Evolutionary conservation across 1,140 invertebrate species (phyloP).

Genomic region (Theocolax elegans): DNA sequence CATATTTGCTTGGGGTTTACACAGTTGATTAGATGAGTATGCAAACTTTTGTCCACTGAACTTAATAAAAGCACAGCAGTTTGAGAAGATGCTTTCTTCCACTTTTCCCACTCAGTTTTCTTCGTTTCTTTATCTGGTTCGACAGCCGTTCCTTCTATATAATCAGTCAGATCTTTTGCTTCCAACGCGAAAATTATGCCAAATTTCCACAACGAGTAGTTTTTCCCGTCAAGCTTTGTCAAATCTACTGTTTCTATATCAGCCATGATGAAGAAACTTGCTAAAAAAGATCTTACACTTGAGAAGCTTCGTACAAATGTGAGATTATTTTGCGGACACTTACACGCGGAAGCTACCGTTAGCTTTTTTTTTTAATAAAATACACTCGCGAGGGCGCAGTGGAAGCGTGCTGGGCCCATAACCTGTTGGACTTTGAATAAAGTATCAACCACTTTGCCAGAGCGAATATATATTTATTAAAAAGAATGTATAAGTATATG

Average conservation of each 20-base stretch:
- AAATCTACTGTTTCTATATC: slow-evolving; percentile 17
- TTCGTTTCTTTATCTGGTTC: slow-evolving; percentile 3
- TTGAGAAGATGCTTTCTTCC: slow-evolving; percentile 2
- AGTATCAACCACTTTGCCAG: too few relatives aligned
- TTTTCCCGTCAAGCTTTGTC: slow-evolving; percentile 25
- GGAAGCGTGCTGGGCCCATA: too few relatives aligned
- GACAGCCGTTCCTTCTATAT: not conserved
- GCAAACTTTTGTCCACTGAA: not conserved
- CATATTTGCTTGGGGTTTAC: slow-evolving; percentile 20
- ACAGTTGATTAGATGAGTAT: slow-evolving; percentile 19
- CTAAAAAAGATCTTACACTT: too few relatives aligned
- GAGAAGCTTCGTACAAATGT: too few relatives aligned
- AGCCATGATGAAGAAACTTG: slow-evolving; percentile 15
- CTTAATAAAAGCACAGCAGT: not conserved
- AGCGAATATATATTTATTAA: too few relatives aligned
- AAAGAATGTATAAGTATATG: too few relatives aligned
- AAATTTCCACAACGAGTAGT: slow-evolving; percentile 18
- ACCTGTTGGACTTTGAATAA: slow-evolving; percentile 9
- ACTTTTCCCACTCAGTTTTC: too few relatives aligned
- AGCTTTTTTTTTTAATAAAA: too few relatives aligned
- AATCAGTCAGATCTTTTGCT: not conserved
- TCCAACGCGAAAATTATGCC: not conserved
- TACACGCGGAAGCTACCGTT: too few relatives aligned
- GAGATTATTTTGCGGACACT: too few relatives aligned
- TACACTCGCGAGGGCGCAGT: too few relatives aligned